Percentiles rank a stretch among this genome's conserved stretches.
Conservation (phyloP, 2,797 vertebrate species). For the Esox lucius region DNA sequence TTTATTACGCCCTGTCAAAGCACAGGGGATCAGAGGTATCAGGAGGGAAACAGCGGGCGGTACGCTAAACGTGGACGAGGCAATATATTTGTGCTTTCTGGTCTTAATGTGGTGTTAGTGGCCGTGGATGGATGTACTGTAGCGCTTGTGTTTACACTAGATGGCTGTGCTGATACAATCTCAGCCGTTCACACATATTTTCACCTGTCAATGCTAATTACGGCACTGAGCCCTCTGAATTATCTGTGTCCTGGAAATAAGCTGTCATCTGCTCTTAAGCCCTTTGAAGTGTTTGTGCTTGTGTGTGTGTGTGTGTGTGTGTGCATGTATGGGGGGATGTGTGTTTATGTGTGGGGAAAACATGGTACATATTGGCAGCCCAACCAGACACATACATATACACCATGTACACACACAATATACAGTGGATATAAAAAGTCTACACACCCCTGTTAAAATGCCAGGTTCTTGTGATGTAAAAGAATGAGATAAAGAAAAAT, state of each 20-base stretch:
- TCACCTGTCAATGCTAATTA: constrained; percentile 70
- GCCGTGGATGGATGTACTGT: constrained; percentile 47
- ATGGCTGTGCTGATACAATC: constrained; percentile 49
- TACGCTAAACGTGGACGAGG: constrained; percentile 52
- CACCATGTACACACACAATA: neutral
- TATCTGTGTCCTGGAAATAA: constrained; percentile 45
- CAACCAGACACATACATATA: neutral
- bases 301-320: constrained; percentile 3
- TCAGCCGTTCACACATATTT: constrained; percentile 55
- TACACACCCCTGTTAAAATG: too few relatives aligned
- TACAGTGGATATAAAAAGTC: too few relatives aligned
- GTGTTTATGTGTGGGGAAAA: neutral
- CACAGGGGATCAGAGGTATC: constrained; percentile 69
- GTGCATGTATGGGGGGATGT: neutral
- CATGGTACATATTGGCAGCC: neutral
- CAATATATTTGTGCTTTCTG: constrained; percentile 65
- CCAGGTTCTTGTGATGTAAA: too few relatives aligned
- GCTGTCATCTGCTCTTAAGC: constrained; percentile 42
- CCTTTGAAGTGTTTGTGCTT: constrained; percentile 18
- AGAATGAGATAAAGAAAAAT: too few relatives aligned
- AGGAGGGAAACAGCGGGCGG: constrained; percentile 62
- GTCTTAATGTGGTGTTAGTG: constrained; percentile 66
- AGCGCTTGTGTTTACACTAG: constrained; percentile 21
- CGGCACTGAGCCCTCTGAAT: constrained; percentile 44
- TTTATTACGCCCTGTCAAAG: constrained; percentile 78